Base-by-base conservation (phyloP, 2,888 invertebrate species). In the Athalia rosae region DNA sequence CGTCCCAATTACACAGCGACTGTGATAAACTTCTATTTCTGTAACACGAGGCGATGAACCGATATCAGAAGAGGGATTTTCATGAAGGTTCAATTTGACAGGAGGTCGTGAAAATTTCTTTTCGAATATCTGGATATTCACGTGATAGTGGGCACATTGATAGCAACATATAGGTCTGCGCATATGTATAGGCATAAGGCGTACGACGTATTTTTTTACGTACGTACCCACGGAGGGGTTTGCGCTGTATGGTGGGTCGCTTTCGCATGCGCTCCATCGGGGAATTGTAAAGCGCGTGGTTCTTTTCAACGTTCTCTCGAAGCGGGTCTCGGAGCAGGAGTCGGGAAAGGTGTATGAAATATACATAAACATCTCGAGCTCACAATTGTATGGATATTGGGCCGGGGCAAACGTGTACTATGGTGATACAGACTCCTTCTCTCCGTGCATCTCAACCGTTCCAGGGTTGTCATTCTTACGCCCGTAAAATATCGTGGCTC, bases 361-460 rank as follows among this genome's bases (percentile, higher is more conserved):
- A 69, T 77, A 61, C 77, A 77, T 77, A 77, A 77, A 77, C 77
- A 77, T 69, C 77, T 77, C 77, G 58, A 59, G 67, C 67, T 77
- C 59, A 67, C 77, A 77, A 77, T 77, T 77, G 77, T 77, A 77
- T 77, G 77, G 67, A 69, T 77, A 77, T 77, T 77, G 67, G 77
- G 56, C 67, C 67, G 48, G 47, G 45, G 77, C 77, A 77, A 77
- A 77, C 48, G 67, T 77, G 56, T 69, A 69, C 67, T 62, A 59
- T 58, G 56, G 67, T 77, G 67, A 47, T 48, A 66, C 69, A 66
- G 64, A 77, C 15, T 71, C 67, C 77, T 7, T 11, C 15, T 7
- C 47, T 64, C 56, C 77, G 61, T 47, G 77, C 77, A 77, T 69
- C 67, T 41, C 77, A 69, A 69, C 64, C 28, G 64, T 77, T 67